Base-by-base conservation (phyloP, 2,888 invertebrate genomes). In the Pasiphila rectangulata region DNA sequence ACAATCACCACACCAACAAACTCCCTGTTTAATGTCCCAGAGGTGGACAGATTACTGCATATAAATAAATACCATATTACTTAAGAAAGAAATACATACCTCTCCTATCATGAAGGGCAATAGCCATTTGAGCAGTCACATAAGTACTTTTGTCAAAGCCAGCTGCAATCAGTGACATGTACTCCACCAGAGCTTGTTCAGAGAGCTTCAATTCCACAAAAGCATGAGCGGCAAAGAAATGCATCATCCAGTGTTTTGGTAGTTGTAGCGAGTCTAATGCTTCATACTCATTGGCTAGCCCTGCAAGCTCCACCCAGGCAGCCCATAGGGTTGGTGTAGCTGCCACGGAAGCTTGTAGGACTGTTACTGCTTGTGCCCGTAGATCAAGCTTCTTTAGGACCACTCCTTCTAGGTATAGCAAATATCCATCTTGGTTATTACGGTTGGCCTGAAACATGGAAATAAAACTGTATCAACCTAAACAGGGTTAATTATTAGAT, bases 191-290 rank as follows among this genome's bases (percentile, higher is more conserved):
- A 0, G 97, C 96, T 79, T 98, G 96, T 54, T 97, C 96, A 57
- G 96, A 95, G 53, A 96, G 88, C 67, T 98, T 95, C 38, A 98
- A 90, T 73, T 98, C 97, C 42, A 98, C 91, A 83, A 95, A 96
- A 7, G 95, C 94, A 75, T 97, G 96, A 0, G 95, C 98, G 50
- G 95, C 89, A 78, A 98, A 99, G 71, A 99, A 95, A 59, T 95
- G 92, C 77, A 95, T 94, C 91, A 98, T 96, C 98, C 98, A 99
- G 79, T 97, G 97, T 57, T 94, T 92, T 0, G 98, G 97, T 27
- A 94, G 75, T 46, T 91, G 90, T 2, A 93, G 72, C 2, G 90
- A 87, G 48, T 92, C 90, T 12, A 94, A 71, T 38, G 94, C 94
- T 65, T 95, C 95, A 77, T 94, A 94, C 64, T 96, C 95, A 53